These are phyloP conservation scores for Acanthurus tractus DNA, from an alignment of 2,797 vertebrate species.

Conservation along the genomic window DNA sequence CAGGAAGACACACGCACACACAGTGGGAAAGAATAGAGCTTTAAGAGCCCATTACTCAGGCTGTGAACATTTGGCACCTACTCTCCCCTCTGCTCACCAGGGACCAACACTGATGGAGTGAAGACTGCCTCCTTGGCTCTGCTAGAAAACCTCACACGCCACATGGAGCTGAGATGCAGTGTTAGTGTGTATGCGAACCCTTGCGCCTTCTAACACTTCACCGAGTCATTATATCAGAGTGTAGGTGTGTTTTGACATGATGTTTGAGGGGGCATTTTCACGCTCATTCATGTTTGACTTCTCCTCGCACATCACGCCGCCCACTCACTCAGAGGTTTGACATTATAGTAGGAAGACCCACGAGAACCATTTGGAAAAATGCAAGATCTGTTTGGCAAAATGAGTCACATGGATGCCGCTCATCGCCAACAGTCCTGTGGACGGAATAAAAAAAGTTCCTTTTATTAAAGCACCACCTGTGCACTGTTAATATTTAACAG, in stretches of 20 bases:
- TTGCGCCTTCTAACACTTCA: not conserved
- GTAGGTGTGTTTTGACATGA: conserved; percentile 25
- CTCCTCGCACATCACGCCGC: not conserved
- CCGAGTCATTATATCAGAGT: not conserved
- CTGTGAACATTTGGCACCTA: conserved; percentile 75
- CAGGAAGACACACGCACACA: conserved; percentile 20
- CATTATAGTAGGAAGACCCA: conserved; percentile 6
- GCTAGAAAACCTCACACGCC: conserved; percentile 40
- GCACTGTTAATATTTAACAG: not conserved
- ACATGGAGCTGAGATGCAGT: conserved; percentile 5
- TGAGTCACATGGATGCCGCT: conserved; percentile 10
- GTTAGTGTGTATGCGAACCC: not conserved
- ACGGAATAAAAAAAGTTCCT: not conserved
- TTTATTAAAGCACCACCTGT: conserved; percentile 3
- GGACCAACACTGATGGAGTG: conserved; percentile 70
- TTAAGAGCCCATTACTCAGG: conserved; percentile 77
- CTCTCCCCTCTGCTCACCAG: conserved; percentile 62
- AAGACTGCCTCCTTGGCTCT: conserved; percentile 49
- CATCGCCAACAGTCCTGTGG: not conserved
- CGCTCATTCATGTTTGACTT: conserved; percentile 16
- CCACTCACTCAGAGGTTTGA: conserved; percentile 10
- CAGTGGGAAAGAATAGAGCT: conserved; percentile 51
- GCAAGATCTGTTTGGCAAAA: conserved; percentile 1
- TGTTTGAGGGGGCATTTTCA: conserved; percentile 22
- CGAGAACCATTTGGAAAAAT: conserved; percentile 18